These are phyloP conservation scores for Drosophila kanapiae DNA, from an alignment of 1,140 invertebrate species.

Conservation along the genomic window DNA sequence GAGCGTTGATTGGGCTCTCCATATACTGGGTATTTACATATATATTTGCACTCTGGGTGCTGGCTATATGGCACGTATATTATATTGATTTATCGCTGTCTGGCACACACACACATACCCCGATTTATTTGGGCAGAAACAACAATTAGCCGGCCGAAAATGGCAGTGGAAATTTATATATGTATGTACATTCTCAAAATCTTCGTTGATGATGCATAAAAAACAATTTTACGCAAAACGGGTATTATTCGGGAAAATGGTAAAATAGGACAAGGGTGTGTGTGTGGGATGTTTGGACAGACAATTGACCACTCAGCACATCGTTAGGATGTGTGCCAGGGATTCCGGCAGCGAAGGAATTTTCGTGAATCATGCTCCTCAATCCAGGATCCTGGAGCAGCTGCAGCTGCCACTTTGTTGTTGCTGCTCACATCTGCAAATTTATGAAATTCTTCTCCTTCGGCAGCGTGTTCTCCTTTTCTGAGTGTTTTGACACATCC, in stretches of 20 bases:
- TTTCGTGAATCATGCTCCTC: conserved; percentile 2
- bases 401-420: conserved; percentile 50
- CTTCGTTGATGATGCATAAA: conserved; percentile 58
- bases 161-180: conserved; percentile 15
- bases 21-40: background rate
- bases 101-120: conserved; percentile 2
- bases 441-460: conserved; percentile 45
- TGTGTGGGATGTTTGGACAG: conserved; percentile 19
- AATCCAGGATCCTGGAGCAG: conserved; percentile 1
- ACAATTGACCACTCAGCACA: conserved; percentile 60
- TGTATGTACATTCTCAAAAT: conserved; percentile 6
- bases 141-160: conserved; percentile 38
- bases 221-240: conserved; percentile 53
- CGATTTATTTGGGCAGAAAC: conserved; percentile 46
- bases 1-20: conserved; percentile 39
- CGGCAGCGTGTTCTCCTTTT: conserved; percentile 22
- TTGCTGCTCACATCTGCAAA: conserved; percentile 45
- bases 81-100: conserved; percentile 46
- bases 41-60: conserved; percentile 26
- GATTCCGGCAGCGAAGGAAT: conserved; percentile 9
- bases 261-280: background rate
- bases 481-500: conserved; percentile 22
- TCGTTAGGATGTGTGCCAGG: conserved; percentile 50
- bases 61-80: conserved; percentile 2
- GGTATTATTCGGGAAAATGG: background rate